Conservation (phyloP, 92 coral and sea anemone species). For the Virgularia gustaviana region DNA sequence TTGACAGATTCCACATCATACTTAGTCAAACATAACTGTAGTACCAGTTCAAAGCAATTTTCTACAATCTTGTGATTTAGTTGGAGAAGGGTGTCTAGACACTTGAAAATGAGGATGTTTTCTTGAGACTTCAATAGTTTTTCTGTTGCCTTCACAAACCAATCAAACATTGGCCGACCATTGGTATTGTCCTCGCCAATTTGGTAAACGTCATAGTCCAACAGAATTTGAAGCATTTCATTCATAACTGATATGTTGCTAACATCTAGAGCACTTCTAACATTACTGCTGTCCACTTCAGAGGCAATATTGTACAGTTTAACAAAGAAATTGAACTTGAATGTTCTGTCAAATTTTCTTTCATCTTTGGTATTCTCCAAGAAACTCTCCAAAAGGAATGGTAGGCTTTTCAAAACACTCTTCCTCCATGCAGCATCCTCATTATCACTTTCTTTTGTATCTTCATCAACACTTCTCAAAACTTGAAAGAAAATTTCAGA, state of each 20-base stretch:
- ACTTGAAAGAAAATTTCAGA: conserved; percentile 7
- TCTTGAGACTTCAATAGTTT: neutral
- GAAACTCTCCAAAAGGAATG: conserved; percentile 25
- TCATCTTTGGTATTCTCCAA: conserved; percentile 3
- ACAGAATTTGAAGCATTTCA: conserved; percentile 13
- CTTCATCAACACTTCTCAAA: conserved; percentile 3
- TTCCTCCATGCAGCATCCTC: too few relatives aligned
- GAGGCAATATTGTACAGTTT: conserved; percentile 10
- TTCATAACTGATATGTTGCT: conserved; percentile 2
- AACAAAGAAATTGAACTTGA: conserved; percentile 17
- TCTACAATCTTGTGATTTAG: conserved; percentile 35
- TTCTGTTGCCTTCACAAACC: conserved; percentile 1
- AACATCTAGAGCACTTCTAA: neutral
- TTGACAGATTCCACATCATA: neutral
- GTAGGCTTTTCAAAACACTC: conserved; percentile 5
- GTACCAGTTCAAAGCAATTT: conserved; percentile 1
- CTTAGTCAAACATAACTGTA: neutral
- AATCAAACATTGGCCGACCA: conserved; percentile 4
- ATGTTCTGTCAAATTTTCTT: neutral
- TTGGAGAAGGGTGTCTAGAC: conserved; percentile 18
- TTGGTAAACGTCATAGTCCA: conserved; percentile 30
- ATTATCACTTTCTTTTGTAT: too few relatives aligned
- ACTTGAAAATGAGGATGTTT: neutral
- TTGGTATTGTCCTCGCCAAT: conserved; percentile 26
- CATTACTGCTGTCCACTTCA: neutral